Evolutionary conservation across 1,140 invertebrate genomes (phyloP).

Genomic region (Bombus terrestris): DNA sequence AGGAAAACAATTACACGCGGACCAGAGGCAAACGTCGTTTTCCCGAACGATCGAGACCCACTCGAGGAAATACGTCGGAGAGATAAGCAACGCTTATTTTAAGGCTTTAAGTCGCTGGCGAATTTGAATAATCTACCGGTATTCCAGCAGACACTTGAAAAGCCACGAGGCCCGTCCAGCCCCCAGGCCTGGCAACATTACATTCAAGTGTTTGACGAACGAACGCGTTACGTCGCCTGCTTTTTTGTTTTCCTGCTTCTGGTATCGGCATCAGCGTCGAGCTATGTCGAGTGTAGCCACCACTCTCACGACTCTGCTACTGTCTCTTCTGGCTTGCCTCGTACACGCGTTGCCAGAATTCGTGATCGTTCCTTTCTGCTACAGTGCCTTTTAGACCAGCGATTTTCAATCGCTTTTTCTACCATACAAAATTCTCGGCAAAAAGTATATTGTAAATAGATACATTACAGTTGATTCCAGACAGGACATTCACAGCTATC

Average conservation of each 20-base stretch:
- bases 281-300: slow-evolving; percentile 74
- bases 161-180: slow-evolving; percentile 51
- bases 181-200: slow-evolving; percentile 71
- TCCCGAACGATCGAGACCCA: slow-evolving; percentile 19
- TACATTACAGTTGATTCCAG: too few relatives aligned
- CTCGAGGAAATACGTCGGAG: slow-evolving; percentile 28
- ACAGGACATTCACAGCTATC: too few relatives aligned
- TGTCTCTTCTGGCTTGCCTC: slow-evolving; percentile 36
- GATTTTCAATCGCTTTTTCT: too few relatives aligned
- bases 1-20: neutral
- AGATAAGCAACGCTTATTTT: slow-evolving; percentile 72
- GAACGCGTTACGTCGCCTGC: slow-evolving; percentile 66
- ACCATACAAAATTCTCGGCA: too few relatives aligned
- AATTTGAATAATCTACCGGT: slow-evolving; percentile 76
- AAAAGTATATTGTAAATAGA: too few relatives aligned
- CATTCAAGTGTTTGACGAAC: slow-evolving; percentile 77
- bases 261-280: slow-evolving; percentile 74
- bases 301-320: slow-evolving; percentile 69
- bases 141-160: slow-evolving; percentile 70
- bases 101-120: slow-evolving; percentile 63
- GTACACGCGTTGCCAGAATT: slow-evolving; percentile 34
- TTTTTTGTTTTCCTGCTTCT: slow-evolving; percentile 74
- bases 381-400: too few relatives aligned
- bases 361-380: slow-evolving; percentile 15
- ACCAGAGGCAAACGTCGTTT: neutral